These are phyloP conservation scores for Lysiphlebus fabarum DNA, from an alignment of 1,140 invertebrate genomes.

Conservation along the genomic window DNA sequence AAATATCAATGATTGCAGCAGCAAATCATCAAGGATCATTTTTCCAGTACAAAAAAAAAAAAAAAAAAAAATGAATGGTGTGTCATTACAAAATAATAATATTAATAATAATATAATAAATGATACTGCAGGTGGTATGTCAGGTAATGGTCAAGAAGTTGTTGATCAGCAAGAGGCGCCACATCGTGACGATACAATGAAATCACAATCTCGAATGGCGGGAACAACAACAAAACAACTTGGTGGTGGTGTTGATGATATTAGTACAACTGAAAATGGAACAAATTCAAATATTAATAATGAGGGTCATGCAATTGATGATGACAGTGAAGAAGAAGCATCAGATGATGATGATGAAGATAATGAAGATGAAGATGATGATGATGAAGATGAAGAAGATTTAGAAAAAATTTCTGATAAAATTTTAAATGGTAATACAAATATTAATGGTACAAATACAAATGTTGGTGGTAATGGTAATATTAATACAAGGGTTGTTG, in stretches of 20 bases:
- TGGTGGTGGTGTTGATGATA: conserved; percentile 32
- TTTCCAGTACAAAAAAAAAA: conserved; percentile 39
- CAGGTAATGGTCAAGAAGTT: conserved; percentile 33
- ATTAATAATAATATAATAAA: conserved; percentile 20
- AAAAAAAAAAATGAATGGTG: conserved; percentile 32
- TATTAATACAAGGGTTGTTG: conserved; percentile 23
- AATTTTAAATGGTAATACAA: too few species aligned
- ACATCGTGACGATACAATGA: conserved; percentile 41
- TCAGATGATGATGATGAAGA: conserved; percentile 34
- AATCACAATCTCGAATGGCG: conserved; percentile 17
- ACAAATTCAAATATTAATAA: conserved; percentile 29
- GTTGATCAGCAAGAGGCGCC: conserved; percentile 49
- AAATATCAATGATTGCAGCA: conserved; percentile 41
- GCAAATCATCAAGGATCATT: conserved; percentile 35
- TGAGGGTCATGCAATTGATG: conserved; percentile 32
- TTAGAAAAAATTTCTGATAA: conserved; percentile 11
- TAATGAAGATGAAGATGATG: conserved; percentile 32
- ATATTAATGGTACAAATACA: too few species aligned
- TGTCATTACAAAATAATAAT: conserved; percentile 47
- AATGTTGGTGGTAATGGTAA: conserved; percentile 24
- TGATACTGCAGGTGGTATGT: conserved; percentile 20
- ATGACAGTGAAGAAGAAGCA: conserved; percentile 27
- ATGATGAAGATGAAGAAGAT: conserved; percentile 33
- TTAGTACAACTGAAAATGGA: too few species aligned
- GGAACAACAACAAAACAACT: conserved; percentile 42